Conservation (phyloP, 2,888 invertebrate genomes). For the Acanthococcus lagerstroemiae region DNA sequence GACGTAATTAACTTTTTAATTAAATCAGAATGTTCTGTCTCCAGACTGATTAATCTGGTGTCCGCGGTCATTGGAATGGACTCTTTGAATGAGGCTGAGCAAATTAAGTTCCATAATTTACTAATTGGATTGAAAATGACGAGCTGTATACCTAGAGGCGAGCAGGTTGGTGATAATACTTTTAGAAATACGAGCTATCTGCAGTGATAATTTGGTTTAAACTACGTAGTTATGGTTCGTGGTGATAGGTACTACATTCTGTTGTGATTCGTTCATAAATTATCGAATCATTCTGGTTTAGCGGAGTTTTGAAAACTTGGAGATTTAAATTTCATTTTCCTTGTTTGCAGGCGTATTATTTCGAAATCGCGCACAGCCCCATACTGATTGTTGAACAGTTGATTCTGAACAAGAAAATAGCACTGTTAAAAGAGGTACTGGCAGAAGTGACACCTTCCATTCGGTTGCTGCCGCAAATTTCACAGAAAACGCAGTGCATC, state of each 20-base stretch:
- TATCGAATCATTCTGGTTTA: no score
- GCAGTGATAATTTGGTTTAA: no score
- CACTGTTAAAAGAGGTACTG: constrained; percentile 53
- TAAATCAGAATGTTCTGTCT: not conserved
- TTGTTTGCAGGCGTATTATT: constrained; percentile 4
- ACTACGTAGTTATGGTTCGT: no score
- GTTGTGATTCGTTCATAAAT: no score
- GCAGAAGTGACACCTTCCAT: constrained; percentile 36
- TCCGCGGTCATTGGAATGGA: not conserved
- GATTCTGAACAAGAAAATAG: constrained; percentile 74
- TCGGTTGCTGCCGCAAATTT: not conserved
- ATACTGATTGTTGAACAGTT: constrained; percentile 71
- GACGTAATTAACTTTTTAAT: not conserved
- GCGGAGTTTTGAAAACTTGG: no score
- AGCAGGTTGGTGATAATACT: constrained; percentile 13
- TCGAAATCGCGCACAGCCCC: constrained; percentile 44
- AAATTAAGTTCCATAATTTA: not conserved
- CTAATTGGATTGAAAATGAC: constrained; percentile 10
- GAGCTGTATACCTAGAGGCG: not conserved
- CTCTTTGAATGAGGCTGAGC: not conserved
- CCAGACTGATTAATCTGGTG: constrained; percentile 3
- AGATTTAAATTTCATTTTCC: no score
- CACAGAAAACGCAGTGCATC: not conserved
- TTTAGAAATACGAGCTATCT: not conserved
- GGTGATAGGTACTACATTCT: no score